Evolutionary conservation across 2,113 vertebrate species (phyloP), one percentile per base, ranked within the genome.

Genomic region (Albula goreensis): DNA sequence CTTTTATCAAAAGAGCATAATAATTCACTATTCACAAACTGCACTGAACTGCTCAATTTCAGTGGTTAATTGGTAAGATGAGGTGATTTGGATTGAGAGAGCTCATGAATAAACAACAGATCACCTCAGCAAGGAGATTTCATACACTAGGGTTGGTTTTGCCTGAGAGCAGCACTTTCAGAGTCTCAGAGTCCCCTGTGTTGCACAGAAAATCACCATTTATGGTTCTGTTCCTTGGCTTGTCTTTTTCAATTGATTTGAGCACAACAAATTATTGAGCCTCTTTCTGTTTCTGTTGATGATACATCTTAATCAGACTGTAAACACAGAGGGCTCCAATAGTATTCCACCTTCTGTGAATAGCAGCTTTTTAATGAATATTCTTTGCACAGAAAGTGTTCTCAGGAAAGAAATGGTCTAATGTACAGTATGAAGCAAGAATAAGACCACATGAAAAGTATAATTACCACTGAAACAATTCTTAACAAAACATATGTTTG

Each of bases 21-120:
- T 85, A 85, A 80, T 41, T 25, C 57, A 80, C 25, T 31, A 57
- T 85, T 50, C 60, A 50, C 22, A 57, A 66, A 56, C 80, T 56
- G 85, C 51, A 17, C 78, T 77, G 50, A 60, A 57, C 77, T 25
- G 77, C 84, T 78, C 84, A 31, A 12, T 25, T 85, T 78, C 84
- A 41, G 19, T 10, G 78, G n/a, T 50, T 78, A 56, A 79, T 85
- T 78, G 56, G 12, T 17, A 52, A 50, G 48, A 84, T 52, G 12
- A 49, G 63, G 70, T 41, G 49, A 10, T 5, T 74, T 22, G 25
- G 70, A 74, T 5, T 19, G 50, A 60, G 49, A 5, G 31, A 11
- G 70, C 83, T 79, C 50, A 56, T 57, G 48, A 80, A 85, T 50
- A 85, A 78, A 19, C 7, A 85, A 25, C 13, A 85, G 51, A 78